Conservation (phyloP, 1,140 invertebrate genomes). For the Aphidius ervi region DNA sequence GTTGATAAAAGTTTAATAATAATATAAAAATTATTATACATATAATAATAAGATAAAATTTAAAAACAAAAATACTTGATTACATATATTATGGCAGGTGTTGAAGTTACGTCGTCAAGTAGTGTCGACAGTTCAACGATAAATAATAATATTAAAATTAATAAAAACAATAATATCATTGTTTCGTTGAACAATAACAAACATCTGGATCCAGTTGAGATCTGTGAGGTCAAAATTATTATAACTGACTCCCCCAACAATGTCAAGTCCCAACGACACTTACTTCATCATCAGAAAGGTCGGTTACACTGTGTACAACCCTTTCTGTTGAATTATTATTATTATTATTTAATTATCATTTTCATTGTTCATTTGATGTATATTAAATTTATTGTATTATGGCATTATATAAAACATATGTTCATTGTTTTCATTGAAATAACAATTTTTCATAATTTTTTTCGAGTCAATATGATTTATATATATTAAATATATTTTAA, state of each 20-base stretch:
- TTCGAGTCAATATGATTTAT: background rate
- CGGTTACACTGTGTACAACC: slow-evolving; percentile 1
- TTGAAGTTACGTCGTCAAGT: slow-evolving; percentile 12
- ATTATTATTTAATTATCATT: background rate
- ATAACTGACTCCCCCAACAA: slow-evolving; percentile 28
- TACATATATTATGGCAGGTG: background rate
- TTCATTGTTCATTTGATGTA: background rate
- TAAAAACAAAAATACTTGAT: too few species aligned
- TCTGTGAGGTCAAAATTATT: slow-evolving; percentile 35
- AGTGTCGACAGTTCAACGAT: background rate
- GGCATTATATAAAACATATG: too few species aligned
- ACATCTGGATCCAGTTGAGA: slow-evolving; percentile 26
- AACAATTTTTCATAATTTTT: background rate
- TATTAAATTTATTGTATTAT: too few species aligned
- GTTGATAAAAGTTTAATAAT: slow-evolving; percentile 22
- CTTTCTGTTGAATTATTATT: background rate
- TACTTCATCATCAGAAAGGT: slow-evolving; percentile 21
- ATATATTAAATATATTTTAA: background rate
- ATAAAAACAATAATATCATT: background rate
- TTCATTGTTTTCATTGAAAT: background rate
- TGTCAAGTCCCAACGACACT: slow-evolving; percentile 15
- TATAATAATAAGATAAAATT: background rate
- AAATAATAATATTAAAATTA: background rate
- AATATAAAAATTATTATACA: slow-evolving; percentile 9
- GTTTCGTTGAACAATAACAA: slow-evolving; percentile 1